A percentile compares a stretch with the other conserved stretches of the same genome.
Evolutionary conservation across 2,888 invertebrate genomes (phyloP).

Genomic region (Sinodicranocentrus sp.): DNA sequence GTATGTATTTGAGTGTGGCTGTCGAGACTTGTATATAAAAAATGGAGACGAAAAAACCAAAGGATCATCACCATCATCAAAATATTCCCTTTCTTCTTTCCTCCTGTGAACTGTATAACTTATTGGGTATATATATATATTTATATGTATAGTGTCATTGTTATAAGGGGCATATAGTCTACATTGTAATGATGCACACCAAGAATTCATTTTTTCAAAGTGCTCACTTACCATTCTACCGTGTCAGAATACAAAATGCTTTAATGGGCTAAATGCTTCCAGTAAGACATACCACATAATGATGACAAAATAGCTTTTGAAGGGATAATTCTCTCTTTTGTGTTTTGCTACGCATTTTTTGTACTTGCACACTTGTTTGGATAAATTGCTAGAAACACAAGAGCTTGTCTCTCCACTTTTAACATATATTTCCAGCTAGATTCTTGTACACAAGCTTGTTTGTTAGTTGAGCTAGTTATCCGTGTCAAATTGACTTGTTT

Average conservation of each 20-base stretch:
- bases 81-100: slow-evolving; percentile 7
- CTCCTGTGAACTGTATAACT: no score
- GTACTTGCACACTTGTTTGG: neutral
- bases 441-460: neutral
- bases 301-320: slow-evolving; percentile 18
- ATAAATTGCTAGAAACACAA: slow-evolving; percentile 10
- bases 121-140: no score
- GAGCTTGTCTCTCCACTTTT: no score
- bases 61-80: neutral
- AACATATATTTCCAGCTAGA: neutral
- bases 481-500: slow-evolving; percentile 14
- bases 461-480: neutral
- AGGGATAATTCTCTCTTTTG: neutral
- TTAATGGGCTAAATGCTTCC: slow-evolving; percentile 40
- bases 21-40: neutral
- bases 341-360: neutral
- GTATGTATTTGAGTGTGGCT: neutral
- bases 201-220: slow-evolving; percentile 19
- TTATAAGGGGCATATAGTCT: neutral
- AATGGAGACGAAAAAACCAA: neutral
- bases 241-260: slow-evolving; percentile 48
- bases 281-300: slow-evolving; percentile 13
- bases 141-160: no score
- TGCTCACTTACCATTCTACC: slow-evolving; percentile 44
- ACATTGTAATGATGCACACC: slow-evolving; percentile 32